phyloP scores from a whole-genome alignment of 2,888 invertebrate species.

The Nebria brevicollis region DNA sequence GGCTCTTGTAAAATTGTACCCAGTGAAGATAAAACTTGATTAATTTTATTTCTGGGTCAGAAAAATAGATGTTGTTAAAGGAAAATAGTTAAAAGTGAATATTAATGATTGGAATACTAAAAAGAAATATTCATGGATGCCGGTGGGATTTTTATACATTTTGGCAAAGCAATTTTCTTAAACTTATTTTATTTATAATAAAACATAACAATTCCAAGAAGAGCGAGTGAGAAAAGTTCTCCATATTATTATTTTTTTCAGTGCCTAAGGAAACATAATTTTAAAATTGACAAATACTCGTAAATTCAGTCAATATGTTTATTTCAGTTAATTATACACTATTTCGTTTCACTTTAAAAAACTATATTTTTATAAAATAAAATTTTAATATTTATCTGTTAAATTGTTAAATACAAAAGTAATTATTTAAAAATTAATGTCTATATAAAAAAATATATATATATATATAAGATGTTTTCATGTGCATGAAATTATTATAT shows the following conservation, averaged over 20 bases:
- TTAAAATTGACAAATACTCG: not conserved
- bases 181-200: too few species aligned
- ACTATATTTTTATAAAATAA: not conserved
- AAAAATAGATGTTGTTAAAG: too few species aligned
- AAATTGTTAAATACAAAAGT: not conserved
- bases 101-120: too few species aligned
- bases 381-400: not conserved
- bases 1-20: too few species aligned
- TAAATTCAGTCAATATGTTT: not conserved
- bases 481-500: not conserved
- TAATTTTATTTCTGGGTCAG: too few species aligned
- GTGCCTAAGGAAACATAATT: not conserved
- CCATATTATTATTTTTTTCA: not conserved
- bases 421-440: not conserved
- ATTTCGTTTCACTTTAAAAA: not conserved
- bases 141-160: too few species aligned
- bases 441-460: not conserved
- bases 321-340: not conserved
- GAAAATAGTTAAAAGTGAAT: too few species aligned
- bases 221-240: not conserved
- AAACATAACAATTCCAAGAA: not conserved
- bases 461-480: not conserved
- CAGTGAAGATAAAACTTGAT: too few species aligned
- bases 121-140: too few species aligned
- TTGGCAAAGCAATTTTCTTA: too few species aligned